Evolutionary conservation across 92 coral and sea anemone genomes (phyloP).

Genomic region (Palythoa heliodiscus): DNA sequence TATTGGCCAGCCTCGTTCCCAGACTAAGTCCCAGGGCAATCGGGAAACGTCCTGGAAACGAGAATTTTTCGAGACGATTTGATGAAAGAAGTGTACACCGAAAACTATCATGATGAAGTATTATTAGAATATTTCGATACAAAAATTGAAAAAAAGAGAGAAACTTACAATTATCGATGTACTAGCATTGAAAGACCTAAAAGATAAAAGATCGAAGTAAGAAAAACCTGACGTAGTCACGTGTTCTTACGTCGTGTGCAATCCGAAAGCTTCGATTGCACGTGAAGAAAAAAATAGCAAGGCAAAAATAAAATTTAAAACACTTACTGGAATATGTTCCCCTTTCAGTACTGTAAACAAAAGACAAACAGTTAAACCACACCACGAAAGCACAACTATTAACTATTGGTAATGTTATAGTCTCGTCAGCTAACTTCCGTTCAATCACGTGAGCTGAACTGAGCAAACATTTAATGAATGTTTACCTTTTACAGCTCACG

Average conservation of each 20-base stretch:
- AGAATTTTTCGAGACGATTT: too few relatives aligned
- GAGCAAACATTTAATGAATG: too few relatives aligned
- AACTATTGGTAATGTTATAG: not conserved
- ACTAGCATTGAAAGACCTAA: not conserved
- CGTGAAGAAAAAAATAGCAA: not conserved
- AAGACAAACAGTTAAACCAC: constrained; percentile 17
- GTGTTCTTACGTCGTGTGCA: not conserved
- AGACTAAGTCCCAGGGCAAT: too few relatives aligned
- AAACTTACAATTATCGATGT: not conserved
- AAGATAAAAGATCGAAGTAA: not conserved
- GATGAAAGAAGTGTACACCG: not conserved
- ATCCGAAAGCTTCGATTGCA: too few relatives aligned
- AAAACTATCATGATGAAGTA: too few relatives aligned
- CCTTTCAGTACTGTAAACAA: constrained; percentile 76
- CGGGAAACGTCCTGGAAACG: too few relatives aligned
- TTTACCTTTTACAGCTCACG: too few relatives aligned
- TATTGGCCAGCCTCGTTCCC: too few relatives aligned
- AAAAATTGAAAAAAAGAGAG: not conserved
- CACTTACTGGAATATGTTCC: constrained; percentile 74
- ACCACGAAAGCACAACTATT: not conserved
- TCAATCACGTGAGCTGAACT: not conserved
- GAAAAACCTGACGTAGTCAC: not conserved
- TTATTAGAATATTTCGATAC: not conserved
- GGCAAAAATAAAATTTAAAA: not conserved
- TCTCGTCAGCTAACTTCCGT: not conserved